A percentile compares a stretch with the other conserved stretches of the same genome.
These are phyloP conservation scores for Scytalopus superciliaris DNA, from an alignment of 2,113 vertebrate species.

Conservation along the genomic window DNA sequence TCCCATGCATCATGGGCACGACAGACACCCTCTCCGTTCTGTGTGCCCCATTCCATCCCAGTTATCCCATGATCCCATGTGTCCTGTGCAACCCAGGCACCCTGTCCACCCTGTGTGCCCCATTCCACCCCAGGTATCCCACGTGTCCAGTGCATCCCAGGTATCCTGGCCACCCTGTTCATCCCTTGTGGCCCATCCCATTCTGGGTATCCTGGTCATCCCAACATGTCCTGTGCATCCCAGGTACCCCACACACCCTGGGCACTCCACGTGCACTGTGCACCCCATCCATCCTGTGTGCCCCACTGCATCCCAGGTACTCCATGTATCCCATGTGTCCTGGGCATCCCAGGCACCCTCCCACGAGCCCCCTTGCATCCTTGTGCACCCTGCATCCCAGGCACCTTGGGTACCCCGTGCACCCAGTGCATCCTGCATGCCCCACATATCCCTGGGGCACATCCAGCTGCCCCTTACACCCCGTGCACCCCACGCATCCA, in stretches of 20 bases:
- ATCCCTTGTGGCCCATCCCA: neutral
- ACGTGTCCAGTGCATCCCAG: neutral
- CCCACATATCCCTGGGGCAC: neutral
- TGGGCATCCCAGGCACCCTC: neutral
- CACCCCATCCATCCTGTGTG: neutral
- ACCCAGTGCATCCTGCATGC: neutral
- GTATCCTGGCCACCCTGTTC: fast-evolving
- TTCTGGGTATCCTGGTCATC: neutral
- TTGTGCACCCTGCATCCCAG: neutral
- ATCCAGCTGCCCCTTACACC: neutral
- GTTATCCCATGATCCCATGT: neutral
- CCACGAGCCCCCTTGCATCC: too few relatives aligned
- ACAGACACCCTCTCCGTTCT: neutral
- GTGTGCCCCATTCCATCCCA: neutral
- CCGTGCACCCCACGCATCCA: neutral
- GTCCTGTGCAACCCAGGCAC: too few relatives aligned
- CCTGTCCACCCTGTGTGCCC: neutral
- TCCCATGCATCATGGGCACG: neutral
- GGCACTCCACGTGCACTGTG: fast-evolving
- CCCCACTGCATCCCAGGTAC: neutral
- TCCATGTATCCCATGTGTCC: neutral
- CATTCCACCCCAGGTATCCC: neutral
- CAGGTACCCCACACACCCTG: neutral
- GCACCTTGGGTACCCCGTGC: fast-evolving
- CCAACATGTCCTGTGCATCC: too few relatives aligned